A percentile compares a stretch with the other conserved stretches of the same genome.
These are phyloP conservation scores for Axis porcinus DNA, from an alignment of 2,113 vertebrate genomes.

Conservation along the genomic window DNA sequence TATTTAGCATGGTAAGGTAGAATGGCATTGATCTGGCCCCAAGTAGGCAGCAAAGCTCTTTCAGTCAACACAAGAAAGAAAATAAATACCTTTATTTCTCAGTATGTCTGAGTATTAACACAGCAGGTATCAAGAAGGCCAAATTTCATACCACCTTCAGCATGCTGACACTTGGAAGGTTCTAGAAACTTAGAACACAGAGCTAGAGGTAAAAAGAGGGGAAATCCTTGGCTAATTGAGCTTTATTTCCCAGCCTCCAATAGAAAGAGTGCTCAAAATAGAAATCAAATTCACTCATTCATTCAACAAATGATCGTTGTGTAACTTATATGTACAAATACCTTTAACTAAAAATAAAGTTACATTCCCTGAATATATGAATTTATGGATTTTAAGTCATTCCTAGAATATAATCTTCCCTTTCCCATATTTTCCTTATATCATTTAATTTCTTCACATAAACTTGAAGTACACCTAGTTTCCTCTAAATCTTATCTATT, in stretches of 20 bases:
- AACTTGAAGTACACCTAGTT: neutral
- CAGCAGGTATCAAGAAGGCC: neutral
- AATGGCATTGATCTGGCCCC: neutral
- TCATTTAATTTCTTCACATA: conserved; percentile 20
- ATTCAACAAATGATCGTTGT: neutral
- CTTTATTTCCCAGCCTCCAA: neutral
- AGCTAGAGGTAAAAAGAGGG: neutral
- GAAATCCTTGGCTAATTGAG: neutral
- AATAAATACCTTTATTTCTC: neutral
- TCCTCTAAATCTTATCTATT: neutral
- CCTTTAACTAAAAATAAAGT: conserved; percentile 28
- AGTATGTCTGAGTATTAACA: neutral
- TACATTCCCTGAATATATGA: neutral
- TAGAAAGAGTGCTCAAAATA: neutral
- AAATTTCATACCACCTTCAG: neutral
- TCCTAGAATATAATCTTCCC: neutral
- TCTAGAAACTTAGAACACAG: neutral
- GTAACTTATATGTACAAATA: neutral
- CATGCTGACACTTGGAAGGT: neutral
- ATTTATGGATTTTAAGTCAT: neutral
- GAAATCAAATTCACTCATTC: neutral
- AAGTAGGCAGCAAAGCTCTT: neutral
- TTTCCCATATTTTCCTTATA: neutral
- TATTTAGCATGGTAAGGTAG: neutral
- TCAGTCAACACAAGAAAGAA: neutral